A percentile compares a stretch with the other conserved stretches of the same genome.
phyloP scores from a whole-genome alignment of 2,888 invertebrate species.

The Notodonta dromedarius region DNA sequence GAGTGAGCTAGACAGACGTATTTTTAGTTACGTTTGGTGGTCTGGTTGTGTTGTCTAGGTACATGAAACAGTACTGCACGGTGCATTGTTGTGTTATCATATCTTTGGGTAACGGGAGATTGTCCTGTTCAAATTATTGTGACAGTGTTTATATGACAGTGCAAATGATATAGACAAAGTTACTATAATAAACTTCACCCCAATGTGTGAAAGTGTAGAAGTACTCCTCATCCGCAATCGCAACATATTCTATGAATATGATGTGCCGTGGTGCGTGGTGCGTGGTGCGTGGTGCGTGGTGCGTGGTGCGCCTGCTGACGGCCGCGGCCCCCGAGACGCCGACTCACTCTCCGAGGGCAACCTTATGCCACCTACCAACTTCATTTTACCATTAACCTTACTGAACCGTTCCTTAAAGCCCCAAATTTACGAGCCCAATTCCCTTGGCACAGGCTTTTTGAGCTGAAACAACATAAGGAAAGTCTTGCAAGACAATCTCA shows the following conservation, averaged over 20 bases:
- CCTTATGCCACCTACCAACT: slow-evolving; percentile 52
- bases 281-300: too few species aligned
- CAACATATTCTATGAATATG: slow-evolving; percentile 40
- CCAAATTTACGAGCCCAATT: slow-evolving; percentile 34
- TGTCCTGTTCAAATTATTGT: too few species aligned
- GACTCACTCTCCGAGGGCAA: slow-evolving; percentile 62
- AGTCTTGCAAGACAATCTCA: slow-evolving; percentile 69
- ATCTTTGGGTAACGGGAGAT: too few species aligned
- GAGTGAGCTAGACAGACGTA: too few species aligned
- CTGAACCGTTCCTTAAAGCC: slow-evolving; percentile 14
- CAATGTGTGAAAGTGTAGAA: neutral
- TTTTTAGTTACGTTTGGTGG: too few species aligned
- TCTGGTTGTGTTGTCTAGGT: too few species aligned
- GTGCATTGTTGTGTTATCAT: too few species aligned
- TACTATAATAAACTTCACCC: neutral
- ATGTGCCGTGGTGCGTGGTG: slow-evolving; percentile 48
- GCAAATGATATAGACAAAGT: neutral
- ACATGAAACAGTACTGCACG: too few species aligned
- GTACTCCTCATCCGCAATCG: neutral
- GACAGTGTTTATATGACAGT: neutral
- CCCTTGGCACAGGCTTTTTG: slow-evolving; percentile 20
- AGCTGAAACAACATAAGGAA: slow-evolving; percentile 30
- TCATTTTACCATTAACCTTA: slow-evolving; percentile 15
- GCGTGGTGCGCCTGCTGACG: slow-evolving; percentile 56
- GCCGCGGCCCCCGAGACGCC: slow-evolving; percentile 50